Base-by-base conservation (phyloP, 2,888 invertebrate species). In the Aproaerema taeniolella region DNA sequence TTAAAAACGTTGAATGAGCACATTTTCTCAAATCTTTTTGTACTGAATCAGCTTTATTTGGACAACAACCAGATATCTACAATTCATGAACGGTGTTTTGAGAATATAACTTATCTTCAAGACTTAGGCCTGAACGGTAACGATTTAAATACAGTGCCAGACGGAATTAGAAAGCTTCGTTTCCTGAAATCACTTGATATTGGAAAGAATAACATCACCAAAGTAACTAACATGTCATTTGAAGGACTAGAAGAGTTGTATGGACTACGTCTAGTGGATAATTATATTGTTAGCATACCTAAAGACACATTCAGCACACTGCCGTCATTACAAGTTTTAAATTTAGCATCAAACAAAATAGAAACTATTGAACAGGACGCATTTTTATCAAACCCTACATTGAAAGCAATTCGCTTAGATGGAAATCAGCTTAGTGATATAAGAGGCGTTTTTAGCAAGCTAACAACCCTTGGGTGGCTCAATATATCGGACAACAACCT, bases 401-500 rank as follows among this genome's bases (percentile, higher is more conserved):
- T 95, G 43, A 91, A 91, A 61, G 93, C 92, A 35, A 90, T 95
- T 51, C 88, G 93, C 46, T 82, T 95, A 56, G 94, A 95, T 78
- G 91, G 92, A 45, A 95, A 95, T 74, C 89, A 89, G 69, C 81
- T 95, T 42, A 90, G 90, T 43, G 93, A 93, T 58, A 93, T 94
- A 55, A 90, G 92, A 71, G 92, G 92, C 34, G 91, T 93, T 57
- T 93, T 94, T 72, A 91, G 89, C 50, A 91, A 90, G 62, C 79
- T 94, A 53, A 90, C 90, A 59, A 91, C 90, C 48, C 88, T 95
- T 28, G 91, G 92, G 38, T 93, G 93, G 93, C 82, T 95, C 16
- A 95, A 95, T 74, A 92, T 94, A 57, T 93, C 93, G 11, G 91
- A 92, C 70, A 95, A 95, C 73, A 90, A 90, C 61, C 87, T 95